phyloP scores from a whole-genome alignment of 2,797 vertebrate genomes.

The Selene dorsalis region DNA sequence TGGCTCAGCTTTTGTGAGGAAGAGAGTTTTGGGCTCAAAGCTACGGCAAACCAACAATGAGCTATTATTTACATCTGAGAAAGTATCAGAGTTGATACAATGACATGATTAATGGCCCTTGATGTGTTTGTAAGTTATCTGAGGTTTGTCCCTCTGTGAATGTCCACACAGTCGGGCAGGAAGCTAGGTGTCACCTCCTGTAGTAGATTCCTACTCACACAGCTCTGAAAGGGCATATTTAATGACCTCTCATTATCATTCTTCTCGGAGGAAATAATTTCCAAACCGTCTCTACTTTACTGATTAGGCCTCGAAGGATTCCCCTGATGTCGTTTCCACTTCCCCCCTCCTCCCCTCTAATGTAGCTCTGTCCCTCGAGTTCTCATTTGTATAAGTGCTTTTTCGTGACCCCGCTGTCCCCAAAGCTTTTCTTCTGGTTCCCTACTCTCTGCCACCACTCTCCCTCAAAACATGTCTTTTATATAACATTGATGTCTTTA shows the following conservation, averaged over 20 bases:
- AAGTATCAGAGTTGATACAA: neutral
- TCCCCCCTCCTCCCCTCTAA: slow-evolving; percentile 57
- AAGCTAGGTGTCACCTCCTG: slow-evolving; percentile 42
- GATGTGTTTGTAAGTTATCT: slow-evolving; percentile 16
- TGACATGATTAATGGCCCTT: neutral
- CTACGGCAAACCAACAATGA: slow-evolving; percentile 4
- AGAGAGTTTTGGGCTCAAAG: slow-evolving; percentile 10
- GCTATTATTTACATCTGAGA: slow-evolving; percentile 11
- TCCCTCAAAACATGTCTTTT: slow-evolving; percentile 23
- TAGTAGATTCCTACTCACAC: slow-evolving; percentile 49
- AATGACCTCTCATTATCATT: slow-evolving; percentile 79
- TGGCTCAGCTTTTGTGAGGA: slow-evolving; percentile 19
- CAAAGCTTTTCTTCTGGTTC: slow-evolving; percentile 33
- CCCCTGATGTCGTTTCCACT: slow-evolving; percentile 65
- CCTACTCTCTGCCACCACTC: slow-evolving; percentile 17
- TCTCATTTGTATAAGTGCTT: slow-evolving; percentile 71
- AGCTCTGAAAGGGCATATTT: slow-evolving; percentile 75
- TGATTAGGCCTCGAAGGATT: slow-evolving; percentile 80
- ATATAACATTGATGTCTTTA: slow-evolving; percentile 40
- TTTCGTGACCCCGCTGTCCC: slow-evolving; percentile 61
- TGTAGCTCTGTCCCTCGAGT: slow-evolving; percentile 65
- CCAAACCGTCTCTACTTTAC: slow-evolving; percentile 65
- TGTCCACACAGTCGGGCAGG: slow-evolving; percentile 28
- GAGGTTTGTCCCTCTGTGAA: slow-evolving; percentile 19
- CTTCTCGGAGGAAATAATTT: slow-evolving; percentile 76